Evolutionary conservation across 23 tunicate genomes (phyloP).

Genomic region (Trididemnum clinides): DNA sequence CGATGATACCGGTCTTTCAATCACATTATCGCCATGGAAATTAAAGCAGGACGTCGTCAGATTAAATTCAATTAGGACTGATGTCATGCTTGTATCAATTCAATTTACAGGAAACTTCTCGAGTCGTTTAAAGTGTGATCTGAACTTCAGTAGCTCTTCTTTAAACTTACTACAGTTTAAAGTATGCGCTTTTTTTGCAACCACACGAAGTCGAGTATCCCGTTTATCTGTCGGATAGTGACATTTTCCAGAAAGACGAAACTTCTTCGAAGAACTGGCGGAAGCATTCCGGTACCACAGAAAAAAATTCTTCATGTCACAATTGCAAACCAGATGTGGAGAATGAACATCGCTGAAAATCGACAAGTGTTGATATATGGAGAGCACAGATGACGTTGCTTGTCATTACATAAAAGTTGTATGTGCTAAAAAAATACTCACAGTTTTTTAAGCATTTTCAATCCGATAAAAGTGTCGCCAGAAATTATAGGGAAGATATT

Average conservation of each 20-base stretch:
- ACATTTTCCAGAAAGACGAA: background rate
- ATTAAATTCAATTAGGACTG: too few species aligned
- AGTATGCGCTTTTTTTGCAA: background rate
- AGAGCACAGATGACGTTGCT: background rate
- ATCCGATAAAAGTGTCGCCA: conserved; percentile 43
- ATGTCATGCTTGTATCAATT: too few species aligned
- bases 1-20: too few species aligned
- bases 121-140: too few species aligned
- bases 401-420: background rate
- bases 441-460: conserved; percentile 40
- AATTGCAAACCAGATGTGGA: conserved; percentile 57
- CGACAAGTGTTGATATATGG: background rate
- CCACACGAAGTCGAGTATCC: background rate
- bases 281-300: conserved; percentile 17
- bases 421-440: conserved; percentile 12
- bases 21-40: too few species aligned
- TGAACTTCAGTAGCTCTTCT: too few species aligned
- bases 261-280: background rate
- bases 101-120: too few species aligned
- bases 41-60: too few species aligned
- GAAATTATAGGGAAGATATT: conserved; percentile 73
- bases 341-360: conserved; percentile 35
- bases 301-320: conserved; percentile 61
- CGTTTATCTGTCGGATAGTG: background rate
- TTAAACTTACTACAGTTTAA: background rate